Percentiles rank a stretch among this genome's conserved stretches.
phyloP scores from a whole-genome alignment of 2,113 vertebrate species.

The Hypanus sabinus region DNA sequence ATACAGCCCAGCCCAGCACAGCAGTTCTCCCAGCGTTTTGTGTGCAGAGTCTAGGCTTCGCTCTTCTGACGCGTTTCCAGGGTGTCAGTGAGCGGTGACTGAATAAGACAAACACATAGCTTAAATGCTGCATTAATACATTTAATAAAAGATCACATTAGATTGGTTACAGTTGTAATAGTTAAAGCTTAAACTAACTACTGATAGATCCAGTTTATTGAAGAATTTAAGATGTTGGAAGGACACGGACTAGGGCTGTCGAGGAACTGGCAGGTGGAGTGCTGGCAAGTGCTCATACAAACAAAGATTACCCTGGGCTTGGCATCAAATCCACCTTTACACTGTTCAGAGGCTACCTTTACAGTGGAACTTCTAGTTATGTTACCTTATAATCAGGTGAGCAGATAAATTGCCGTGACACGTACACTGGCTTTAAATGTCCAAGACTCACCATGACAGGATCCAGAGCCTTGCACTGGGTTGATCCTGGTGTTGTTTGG shows the following conservation, averaged over 20 bases:
- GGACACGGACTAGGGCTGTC: neutral
- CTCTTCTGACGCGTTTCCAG: no score
- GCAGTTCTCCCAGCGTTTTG: no score
- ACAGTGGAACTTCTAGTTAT: no score
- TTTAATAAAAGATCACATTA: slow-evolving; percentile 15
- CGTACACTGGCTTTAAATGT: no score
- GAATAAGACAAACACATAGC: no score
- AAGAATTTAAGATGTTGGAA: neutral
- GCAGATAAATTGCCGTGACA: no score
- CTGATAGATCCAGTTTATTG: neutral
- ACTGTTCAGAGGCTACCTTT: no score
- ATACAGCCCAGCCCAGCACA: no score
- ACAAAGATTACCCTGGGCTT: no score
- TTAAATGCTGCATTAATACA: neutral
- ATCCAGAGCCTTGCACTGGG: neutral
- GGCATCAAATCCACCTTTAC: neutral
- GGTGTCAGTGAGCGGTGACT: no score
- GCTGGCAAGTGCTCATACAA: neutral
- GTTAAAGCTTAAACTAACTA: neutral
- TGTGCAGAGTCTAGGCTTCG: no score
- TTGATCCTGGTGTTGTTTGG: neutral
- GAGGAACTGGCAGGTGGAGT: neutral
- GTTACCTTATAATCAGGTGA: no score
- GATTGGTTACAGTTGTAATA: neutral
- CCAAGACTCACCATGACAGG: neutral